Conservation (phyloP, 2,888 invertebrate species). For the Macaria notata region DNA sequence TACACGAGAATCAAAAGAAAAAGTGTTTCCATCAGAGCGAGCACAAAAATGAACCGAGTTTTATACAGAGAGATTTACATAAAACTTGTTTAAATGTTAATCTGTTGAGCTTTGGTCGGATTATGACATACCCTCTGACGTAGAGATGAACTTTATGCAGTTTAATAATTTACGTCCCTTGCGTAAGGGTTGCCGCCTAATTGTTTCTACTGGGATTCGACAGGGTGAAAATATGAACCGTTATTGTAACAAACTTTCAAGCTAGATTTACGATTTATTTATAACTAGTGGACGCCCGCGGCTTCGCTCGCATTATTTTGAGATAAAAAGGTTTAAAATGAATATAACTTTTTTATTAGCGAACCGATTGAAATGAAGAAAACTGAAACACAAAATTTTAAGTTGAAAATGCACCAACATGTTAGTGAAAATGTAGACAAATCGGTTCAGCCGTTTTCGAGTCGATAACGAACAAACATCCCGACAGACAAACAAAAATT, state of each 20-base stretch:
- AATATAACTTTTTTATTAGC: no score
- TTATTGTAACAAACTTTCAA: not conserved
- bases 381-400: no score
- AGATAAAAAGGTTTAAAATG: no score
- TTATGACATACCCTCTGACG: slow-evolving; percentile 69
- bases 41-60: slow-evolving; percentile 61
- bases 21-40: slow-evolving; percentile 46
- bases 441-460: no score
- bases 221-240: not conserved
- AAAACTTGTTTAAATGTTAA: slow-evolving; percentile 81
- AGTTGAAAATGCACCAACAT: no score
- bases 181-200: slow-evolving; percentile 28
- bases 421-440: no score
- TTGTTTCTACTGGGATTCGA: slow-evolving; percentile 15
- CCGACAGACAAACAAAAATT: no score
- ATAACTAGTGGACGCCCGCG: no score
- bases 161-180: slow-evolving; percentile 37
- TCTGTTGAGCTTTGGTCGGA: slow-evolving; percentile 61
- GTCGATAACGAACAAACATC: no score
- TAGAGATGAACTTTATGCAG: slow-evolving; percentile 45
- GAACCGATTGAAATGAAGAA: no score
- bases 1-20: slow-evolving; percentile 43
- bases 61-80: slow-evolving; percentile 68
- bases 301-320: no score
- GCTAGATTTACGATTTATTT: no score